A percentile compares a stretch with the other conserved stretches of the same genome.
Conservation (phyloP, 2,888 invertebrate genomes). For the Galerucella nymphaeae region DNA sequence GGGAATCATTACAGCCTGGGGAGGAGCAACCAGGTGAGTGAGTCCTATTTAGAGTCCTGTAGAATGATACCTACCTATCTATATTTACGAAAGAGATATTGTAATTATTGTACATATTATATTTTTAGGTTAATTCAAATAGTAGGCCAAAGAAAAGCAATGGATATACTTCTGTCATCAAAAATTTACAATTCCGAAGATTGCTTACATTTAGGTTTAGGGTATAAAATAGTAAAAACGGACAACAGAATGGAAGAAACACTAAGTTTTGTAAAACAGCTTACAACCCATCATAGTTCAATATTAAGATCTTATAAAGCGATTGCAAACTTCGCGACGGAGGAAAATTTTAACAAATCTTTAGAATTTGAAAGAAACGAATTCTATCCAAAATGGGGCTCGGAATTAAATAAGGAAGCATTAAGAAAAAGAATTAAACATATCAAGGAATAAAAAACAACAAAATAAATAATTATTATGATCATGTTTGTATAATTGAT, state of each 20-base stretch:
- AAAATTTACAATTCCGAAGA: conserved; percentile 55
- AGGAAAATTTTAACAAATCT: conserved; percentile 42
- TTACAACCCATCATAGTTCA: conserved; percentile 49
- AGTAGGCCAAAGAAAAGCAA: conserved; percentile 54
- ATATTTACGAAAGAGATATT: background rate
- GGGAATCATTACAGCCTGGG: conserved; percentile 60
- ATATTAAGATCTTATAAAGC: conserved; percentile 54
- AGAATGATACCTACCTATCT: too few relatives aligned
- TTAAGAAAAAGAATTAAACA: conserved; percentile 55
- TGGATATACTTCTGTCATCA: conserved; percentile 55
- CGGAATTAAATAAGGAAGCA: conserved; percentile 52
- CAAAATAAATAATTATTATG: background rate
- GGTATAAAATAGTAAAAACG: conserved; percentile 50
- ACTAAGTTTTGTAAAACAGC: conserved; percentile 51
- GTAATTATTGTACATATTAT: background rate
- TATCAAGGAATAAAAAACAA: conserved; percentile 36
- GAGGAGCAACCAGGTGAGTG: conserved; percentile 56
- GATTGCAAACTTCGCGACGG: conserved; percentile 42
- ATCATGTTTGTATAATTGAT: too few relatives aligned
- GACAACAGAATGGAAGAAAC: conserved; percentile 47
- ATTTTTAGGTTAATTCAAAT: conserved; percentile 54
- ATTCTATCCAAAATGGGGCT: conserved; percentile 57
- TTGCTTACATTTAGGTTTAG: conserved; percentile 55
- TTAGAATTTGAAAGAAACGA: conserved; percentile 51
- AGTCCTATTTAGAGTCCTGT: too few relatives aligned